Percentiles rank a stretch among this genome's conserved stretches.
Evolutionary conservation across 1,140 invertebrate species (phyloP).

Genomic region (Ceratitis capitata): DNA sequence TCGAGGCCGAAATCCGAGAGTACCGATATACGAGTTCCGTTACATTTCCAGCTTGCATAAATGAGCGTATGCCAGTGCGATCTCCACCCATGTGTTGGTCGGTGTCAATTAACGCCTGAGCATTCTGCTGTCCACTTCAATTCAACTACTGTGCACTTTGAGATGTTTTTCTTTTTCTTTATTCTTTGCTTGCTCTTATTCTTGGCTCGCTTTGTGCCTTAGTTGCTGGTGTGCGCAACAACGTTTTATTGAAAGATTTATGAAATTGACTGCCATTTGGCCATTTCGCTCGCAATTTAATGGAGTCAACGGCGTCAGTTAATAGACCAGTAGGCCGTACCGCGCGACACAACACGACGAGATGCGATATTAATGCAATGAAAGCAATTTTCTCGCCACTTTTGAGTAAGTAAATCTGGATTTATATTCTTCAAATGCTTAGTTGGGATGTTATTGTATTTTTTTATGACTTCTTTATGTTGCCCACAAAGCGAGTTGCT

Average conservation of each 20-base stretch:
- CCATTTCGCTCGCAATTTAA: slow-evolving; percentile 19
- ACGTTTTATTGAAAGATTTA: slow-evolving; percentile 33
- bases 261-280: slow-evolving; percentile 28
- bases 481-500: too few relatives aligned
- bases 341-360: not conserved
- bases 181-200: not conserved
- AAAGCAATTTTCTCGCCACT: not conserved
- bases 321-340: slow-evolving; percentile 22
- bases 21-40: too few relatives aligned
- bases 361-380: not conserved
- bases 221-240: not conserved
- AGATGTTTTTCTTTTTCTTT: not conserved
- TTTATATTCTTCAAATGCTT: slow-evolving; percentile 4
- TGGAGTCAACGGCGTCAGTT: slow-evolving; percentile 19
- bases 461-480: not conserved
- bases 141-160: slow-evolving; percentile 6
- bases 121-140: slow-evolving; percentile 24
- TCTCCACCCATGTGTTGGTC: not conserved
- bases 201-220: not conserved
- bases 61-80: not conserved
- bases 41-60: not conserved
- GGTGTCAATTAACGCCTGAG: slow-evolving; percentile 20
- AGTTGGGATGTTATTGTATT: not conserved
- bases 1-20: too few relatives aligned
- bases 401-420: slow-evolving; percentile 6